A percentile compares a stretch with the other conserved stretches of the same genome.
phyloP scores from a whole-genome alignment of 2,113 vertebrate genomes.

The Microtus pennsylvanicus region DNA sequence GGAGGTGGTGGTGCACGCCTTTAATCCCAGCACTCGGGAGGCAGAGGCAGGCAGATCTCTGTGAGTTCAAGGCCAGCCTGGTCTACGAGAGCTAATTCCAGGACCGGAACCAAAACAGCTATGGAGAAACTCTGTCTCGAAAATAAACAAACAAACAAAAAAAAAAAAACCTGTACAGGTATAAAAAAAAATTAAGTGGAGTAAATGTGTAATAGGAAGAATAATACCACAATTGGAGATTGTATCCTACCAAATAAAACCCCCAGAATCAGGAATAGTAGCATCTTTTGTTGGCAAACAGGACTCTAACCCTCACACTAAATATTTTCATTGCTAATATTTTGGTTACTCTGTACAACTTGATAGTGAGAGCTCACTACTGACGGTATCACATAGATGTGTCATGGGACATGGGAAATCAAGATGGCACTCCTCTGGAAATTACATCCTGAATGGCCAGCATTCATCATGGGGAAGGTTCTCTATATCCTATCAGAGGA shows the following conservation, averaged over 20 bases:
- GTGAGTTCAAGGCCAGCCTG: too few species aligned
- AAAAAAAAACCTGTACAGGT: not conserved
- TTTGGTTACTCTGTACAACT: not conserved
- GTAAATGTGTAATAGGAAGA: not conserved
- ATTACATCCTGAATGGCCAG: too few species aligned
- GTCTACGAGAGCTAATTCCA: too few species aligned
- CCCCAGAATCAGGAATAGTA: not conserved
- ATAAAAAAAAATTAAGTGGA: not conserved
- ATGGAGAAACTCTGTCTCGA: too few species aligned
- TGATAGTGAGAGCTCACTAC: too few species aligned
- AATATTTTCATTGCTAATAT: not conserved
- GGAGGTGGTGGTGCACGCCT: too few species aligned
- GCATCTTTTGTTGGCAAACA: not conserved
- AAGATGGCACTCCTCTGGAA: not conserved
- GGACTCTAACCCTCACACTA: not conserved
- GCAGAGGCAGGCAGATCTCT: too few species aligned
- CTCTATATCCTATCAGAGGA: not conserved
- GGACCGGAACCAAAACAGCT: too few species aligned
- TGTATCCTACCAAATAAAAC: not conserved
- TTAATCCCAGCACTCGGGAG: too few species aligned
- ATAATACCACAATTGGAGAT: not conserved
- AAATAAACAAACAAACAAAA: too few species aligned
- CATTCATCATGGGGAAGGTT: not conserved
- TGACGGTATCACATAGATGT: not conserved
- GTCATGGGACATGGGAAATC: too few species aligned